Percentiles rank a stretch among this genome's conserved stretches.
phyloP scores from a whole-genome alignment of 2,113 vertebrate genomes.

The Tenebrosternarchus preto region DNA sequence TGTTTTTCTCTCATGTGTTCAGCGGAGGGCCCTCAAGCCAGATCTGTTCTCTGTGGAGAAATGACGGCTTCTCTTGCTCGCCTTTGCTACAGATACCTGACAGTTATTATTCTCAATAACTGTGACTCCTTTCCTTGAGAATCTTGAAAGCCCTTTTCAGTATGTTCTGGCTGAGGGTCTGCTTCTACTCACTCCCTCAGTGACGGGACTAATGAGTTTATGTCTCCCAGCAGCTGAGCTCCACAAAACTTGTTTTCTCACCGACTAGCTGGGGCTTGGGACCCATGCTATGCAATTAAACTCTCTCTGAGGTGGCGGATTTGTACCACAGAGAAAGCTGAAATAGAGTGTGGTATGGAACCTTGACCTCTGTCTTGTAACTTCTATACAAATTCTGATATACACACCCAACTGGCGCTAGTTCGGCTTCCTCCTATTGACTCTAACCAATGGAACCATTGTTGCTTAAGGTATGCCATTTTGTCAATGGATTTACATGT shows the following conservation, averaged over 20 bases:
- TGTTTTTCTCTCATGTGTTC: conserved; percentile 21
- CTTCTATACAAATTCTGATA: conserved; percentile 16
- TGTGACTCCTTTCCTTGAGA: no score
- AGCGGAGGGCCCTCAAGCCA: background rate
- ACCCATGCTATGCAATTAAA: background rate
- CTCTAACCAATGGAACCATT: conserved; percentile 8
- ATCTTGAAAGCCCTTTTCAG: background rate
- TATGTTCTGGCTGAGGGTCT: background rate
- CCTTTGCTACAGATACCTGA: background rate
- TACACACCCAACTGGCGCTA: background rate
- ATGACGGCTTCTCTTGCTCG: background rate
- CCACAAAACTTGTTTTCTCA: conserved; percentile 4
- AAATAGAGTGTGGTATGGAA: conserved; percentile 11
- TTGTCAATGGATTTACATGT: background rate
- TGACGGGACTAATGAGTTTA: conserved; percentile 26
- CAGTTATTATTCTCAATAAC: background rate
- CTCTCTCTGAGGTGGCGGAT: no score
- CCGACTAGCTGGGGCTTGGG: background rate
- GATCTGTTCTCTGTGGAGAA: conserved; percentile 17
- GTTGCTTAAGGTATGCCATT: background rate
- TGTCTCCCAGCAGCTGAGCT: conserved; percentile 24
- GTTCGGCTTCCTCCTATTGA: conserved; percentile 47
- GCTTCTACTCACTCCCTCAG: background rate
- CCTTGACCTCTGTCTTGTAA: conserved; percentile 32
- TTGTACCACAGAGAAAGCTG: background rate